Base-by-base conservation (phyloP, 2,888 invertebrate species). In the Archips xylosteana region DNA sequence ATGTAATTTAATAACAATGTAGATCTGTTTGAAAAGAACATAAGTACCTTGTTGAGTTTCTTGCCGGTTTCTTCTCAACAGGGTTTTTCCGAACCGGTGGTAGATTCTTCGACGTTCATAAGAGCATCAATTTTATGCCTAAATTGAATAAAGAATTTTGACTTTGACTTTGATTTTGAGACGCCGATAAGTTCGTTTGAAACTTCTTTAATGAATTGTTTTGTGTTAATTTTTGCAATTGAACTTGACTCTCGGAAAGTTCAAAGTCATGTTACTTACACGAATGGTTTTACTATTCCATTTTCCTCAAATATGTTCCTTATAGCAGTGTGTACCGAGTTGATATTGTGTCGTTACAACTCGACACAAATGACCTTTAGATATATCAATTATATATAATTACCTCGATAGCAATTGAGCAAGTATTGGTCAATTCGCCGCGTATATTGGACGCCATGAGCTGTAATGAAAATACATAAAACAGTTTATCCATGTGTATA, bases 371-470 rank as follows among this genome's bases (percentile, higher is more conserved):
- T 42, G 23, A 2, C 39, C 42, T 61, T 47, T 63, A 4, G 6
- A 32, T 13, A 8, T 13, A 47, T 47, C 47, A 47, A 47, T 47
- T 13, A 47, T 13, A 49, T n/a, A 13, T n/a, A 49, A 82, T 80
- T 83, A 92, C 93, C 82, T 89, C 87, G 5, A 91, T 82, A 42
- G 82, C 83, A 75, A 88, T 84, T 1, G 91, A 88, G 2, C 89
- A 79, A 3, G 88, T 78, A 79, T 83, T 92, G 71, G 97, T 97
- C 79, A 98, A 87, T 87, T 98, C 98, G 0, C 98, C 98, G 64
- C 98, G 95, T 47, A 98, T 92, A 85, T 97, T 97, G 0, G 95
- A 95, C 76, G 95, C 95, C 95, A 98, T 96, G 96, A 97, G 96
- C 96, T 97, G 86, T 85, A 76, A 60, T 45, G 9, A 47, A 61